These are phyloP conservation scores for Coregonus suidteri DNA, from an alignment of 2,797 vertebrate species.

Conservation along the genomic window DNA sequence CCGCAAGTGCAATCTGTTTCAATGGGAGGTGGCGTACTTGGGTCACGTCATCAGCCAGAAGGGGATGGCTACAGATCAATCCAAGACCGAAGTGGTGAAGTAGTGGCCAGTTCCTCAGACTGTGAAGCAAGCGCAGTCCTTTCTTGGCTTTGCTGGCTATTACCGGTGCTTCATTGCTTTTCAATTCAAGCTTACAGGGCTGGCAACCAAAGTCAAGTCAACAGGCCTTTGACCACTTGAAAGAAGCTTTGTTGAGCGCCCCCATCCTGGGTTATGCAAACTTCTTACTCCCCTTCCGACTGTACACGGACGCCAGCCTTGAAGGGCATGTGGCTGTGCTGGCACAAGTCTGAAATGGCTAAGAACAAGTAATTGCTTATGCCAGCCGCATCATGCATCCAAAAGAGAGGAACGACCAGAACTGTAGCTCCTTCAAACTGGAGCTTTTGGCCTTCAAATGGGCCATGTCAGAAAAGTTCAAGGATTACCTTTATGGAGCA, in stretches of 20 bases:
- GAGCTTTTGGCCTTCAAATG: too few species aligned
- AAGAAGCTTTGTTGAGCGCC: neutral
- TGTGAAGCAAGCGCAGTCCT: constrained; percentile 1
- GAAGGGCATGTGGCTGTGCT: too few species aligned
- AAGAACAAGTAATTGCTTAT: too few species aligned
- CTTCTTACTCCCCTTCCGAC: too few species aligned
- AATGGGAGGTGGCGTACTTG: neutral
- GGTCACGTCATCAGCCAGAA: constrained; percentile 15
- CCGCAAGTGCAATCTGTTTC: constrained; percentile 19
- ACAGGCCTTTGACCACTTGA: neutral
- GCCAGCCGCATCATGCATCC: too few species aligned
- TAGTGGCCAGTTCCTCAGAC: constrained; percentile 8
- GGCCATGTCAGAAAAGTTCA: too few species aligned
- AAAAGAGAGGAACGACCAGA: too few species aligned
- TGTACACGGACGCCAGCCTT: too few species aligned
- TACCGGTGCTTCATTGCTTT: neutral
- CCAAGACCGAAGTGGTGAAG: neutral
- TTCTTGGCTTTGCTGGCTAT: constrained; percentile 9
- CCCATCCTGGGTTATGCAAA: neutral
- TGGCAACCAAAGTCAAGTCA: constrained; percentile 3
- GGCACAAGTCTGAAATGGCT: too few species aligned
- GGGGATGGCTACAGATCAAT: constrained; percentile 8
- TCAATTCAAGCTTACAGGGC: neutral
- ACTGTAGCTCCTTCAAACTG: too few species aligned
- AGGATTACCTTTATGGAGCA: too few species aligned